phyloP scores from a whole-genome alignment of 2,888 invertebrate genomes.

The Chorisops tibialis region DNA sequence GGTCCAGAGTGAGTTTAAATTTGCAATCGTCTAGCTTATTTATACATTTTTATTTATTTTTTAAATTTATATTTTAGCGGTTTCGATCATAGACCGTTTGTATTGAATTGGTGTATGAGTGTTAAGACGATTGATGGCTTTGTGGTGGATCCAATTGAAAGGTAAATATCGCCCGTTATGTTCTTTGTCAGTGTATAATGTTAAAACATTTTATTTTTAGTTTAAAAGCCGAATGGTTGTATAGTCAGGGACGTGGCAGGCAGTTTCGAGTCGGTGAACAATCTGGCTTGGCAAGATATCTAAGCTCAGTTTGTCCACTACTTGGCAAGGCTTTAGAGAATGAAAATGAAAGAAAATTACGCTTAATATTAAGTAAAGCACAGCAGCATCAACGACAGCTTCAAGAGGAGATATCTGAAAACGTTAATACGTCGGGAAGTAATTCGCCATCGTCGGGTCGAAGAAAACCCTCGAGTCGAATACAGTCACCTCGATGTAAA shows the following conservation, averaged over 20 bases:
- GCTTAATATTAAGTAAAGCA: slow-evolving; percentile 83
- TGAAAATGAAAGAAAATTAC: slow-evolving; percentile 81
- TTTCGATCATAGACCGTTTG: slow-evolving; percentile 88
- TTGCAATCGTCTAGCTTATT: background rate
- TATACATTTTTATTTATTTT: background rate
- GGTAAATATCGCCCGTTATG: slow-evolving; percentile 58
- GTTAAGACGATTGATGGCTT: slow-evolving; percentile 85
- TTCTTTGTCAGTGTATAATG: slow-evolving; percentile 31
- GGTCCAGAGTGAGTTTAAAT: slow-evolving; percentile 71
- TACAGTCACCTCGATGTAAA: slow-evolving; percentile 52
- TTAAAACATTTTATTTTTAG: slow-evolving; percentile 51
- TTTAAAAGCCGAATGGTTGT: slow-evolving; percentile 91
- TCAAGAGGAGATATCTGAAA: slow-evolving; percentile 63
- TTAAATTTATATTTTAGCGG: slow-evolving; percentile 58
- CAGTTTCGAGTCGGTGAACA: slow-evolving; percentile 86
- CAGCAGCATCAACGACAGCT: slow-evolving; percentile 85
- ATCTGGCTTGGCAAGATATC: slow-evolving; percentile 72
- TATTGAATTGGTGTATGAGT: slow-evolving; percentile 89
- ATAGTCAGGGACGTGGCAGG: slow-evolving; percentile 89
- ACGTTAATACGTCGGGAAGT: slow-evolving; percentile 46
- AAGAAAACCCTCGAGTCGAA: slow-evolving; percentile 50
- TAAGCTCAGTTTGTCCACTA: slow-evolving; percentile 78
- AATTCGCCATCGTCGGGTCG: slow-evolving; percentile 50
- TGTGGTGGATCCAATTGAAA: slow-evolving; percentile 85
- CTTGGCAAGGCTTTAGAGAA: slow-evolving; percentile 78